These are phyloP conservation scores for Kradibia gibbosae DNA, from an alignment of 1,140 invertebrate genomes.

Conservation along the genomic window DNA sequence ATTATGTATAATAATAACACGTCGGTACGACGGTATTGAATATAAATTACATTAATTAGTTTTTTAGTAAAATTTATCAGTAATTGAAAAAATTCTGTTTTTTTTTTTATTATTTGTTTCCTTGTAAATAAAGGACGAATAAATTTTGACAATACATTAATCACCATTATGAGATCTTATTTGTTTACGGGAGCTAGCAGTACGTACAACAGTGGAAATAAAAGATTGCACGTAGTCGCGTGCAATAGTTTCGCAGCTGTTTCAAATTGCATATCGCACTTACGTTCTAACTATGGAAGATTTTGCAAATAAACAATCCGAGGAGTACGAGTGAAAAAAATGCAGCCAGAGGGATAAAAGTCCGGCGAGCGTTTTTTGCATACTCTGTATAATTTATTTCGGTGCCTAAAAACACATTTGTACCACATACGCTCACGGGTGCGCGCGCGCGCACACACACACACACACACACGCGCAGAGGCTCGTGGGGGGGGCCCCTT, in stretches of 20 bases:
- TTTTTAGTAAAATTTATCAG: no score
- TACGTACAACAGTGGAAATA: neutral
- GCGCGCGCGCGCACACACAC: neutral
- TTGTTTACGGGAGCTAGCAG: no score
- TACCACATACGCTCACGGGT: neutral
- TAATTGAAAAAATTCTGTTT: no score
- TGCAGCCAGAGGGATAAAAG: neutral
- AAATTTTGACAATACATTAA: no score
- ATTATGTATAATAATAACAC: no score
- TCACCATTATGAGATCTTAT: no score
- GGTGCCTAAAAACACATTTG: slow-evolving; percentile 37
- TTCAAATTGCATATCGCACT: neutral
- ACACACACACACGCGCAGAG: neutral
- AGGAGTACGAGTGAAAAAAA: neutral
- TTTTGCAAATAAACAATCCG: slow-evolving; percentile 40
- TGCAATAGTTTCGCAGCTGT: neutral
- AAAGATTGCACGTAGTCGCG: neutral
- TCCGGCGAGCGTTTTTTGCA: slow-evolving; percentile 9
- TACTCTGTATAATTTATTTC: slow-evolving; percentile 44
- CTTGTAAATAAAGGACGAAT: no score
- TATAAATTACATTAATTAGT: no score
- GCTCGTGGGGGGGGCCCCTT: slow-evolving; percentile 7
- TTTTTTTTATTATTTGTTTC: no score
- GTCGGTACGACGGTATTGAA: no score
- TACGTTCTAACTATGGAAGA: neutral